Percentiles rank a stretch among this genome's conserved stretches.
Evolutionary conservation across 2,797 vertebrate genomes (phyloP).

Genomic region (Pangasius larnaudii): DNA sequence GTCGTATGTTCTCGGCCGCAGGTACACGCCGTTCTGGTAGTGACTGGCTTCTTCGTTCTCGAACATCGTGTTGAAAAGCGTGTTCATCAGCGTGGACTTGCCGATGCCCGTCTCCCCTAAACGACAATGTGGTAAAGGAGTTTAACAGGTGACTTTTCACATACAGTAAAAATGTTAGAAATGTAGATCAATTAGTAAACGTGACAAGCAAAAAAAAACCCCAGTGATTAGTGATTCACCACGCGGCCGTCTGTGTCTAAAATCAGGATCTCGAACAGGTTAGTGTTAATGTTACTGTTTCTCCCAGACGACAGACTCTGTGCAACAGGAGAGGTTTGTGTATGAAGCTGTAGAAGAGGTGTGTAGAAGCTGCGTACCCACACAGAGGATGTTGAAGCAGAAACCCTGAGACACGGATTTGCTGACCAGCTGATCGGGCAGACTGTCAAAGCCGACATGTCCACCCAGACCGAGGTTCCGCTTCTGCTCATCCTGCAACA

Average conservation of each 20-base stretch:
- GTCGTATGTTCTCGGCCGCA: conserved; percentile 92
- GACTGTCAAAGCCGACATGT: conserved; percentile 98
- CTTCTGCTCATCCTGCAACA: conserved; percentile 87
- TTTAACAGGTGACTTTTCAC: neutral
- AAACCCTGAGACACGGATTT: conserved; percentile 98
- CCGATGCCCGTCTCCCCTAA: conserved; percentile 97
- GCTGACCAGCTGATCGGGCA: conserved; percentile 97
- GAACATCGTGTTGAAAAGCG: conserved; percentile 96
- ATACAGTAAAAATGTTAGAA: neutral
- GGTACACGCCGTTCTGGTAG: conserved; percentile 87
- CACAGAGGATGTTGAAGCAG: conserved; percentile 99
- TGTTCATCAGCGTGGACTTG: conserved; percentile 98
- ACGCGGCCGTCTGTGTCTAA: neutral
- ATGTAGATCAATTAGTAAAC: neutral
- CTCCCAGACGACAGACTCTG: neutral
- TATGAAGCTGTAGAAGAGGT: neutral
- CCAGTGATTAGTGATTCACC: neutral
- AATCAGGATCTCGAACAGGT: neutral
- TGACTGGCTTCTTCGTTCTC: conserved; percentile 96
- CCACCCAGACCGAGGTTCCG: conserved; percentile 90
- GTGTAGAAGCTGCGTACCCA: too few relatives aligned
- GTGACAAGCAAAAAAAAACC: neutral
- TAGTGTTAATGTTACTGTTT: too few relatives aligned
- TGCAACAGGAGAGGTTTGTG: neutral
- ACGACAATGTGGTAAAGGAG: neutral